Base-by-base conservation (phyloP, 2,888 invertebrate genomes). In the Diarsia brunnea region DNA sequence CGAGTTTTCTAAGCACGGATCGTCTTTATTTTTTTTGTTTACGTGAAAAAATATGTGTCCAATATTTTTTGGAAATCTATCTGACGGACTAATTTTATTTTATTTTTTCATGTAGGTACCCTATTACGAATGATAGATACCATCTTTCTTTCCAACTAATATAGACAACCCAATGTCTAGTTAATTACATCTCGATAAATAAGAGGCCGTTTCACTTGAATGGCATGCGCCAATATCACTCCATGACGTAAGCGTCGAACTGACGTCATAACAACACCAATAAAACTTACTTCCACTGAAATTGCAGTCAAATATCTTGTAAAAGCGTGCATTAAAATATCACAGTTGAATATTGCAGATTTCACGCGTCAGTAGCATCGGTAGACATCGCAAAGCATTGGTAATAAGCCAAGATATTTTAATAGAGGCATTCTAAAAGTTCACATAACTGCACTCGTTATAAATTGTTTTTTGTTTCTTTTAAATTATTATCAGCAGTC, bases 251-350 rank as follows among this genome's bases (percentile, higher is more conserved):
- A 51, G 51, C 31, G 16, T 14, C 27, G 45, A 16, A 45, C 55
- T 81, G 81, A 84, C 81, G 81, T 81, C 81, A 84, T 53, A 31
- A 55, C 14, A 16, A 24, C 31, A 67, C 21, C 63, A 64, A 49
- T 78, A 78, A 79, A 68, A 71, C 63, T 80, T 19, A 71, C 51
- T 79, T 64, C 70, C 51, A 69, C 51, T 21, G 58, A 53, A 72
- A 65, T 53, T 61, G 10, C 53, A 55, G 24, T 68, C 12, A 63
- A 51, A 31, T 31, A 8, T 55, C 45, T 63, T 21, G n/a, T 55
- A 14, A 64, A 53, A 77, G 12, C 10, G 63, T 5, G 16, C 38
- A 55, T 67, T 84, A 63, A 63, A 70, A 63, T 83, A 45, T n/a
- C 16, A n/a, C 14, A 45, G 11, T 51, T n/a, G 27, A 24, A 14